Percentiles rank a stretch among this genome's conserved stretches.
Conservation (phyloP, 2,888 invertebrate genomes). For the Philereme transversata region DNA sequence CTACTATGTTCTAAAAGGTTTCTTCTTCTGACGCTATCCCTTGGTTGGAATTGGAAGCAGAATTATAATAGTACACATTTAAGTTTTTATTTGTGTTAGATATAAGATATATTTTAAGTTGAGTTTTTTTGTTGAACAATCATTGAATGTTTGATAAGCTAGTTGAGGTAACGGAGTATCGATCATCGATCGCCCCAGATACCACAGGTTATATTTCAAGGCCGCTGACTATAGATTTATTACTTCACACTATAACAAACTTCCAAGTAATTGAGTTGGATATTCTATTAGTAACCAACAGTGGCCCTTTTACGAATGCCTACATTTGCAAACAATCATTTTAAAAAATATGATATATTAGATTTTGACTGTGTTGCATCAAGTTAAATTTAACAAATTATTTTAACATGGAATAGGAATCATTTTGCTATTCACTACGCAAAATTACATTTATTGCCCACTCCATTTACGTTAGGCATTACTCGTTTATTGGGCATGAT, state of each 20-base stretch:
- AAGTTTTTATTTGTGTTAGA: too few relatives aligned
- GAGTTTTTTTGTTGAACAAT: not conserved
- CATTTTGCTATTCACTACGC: not conserved
- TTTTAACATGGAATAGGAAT: not conserved
- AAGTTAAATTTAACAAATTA: too few relatives aligned
- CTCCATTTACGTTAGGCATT: not conserved
- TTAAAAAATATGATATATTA: not conserved
- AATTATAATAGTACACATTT: too few relatives aligned
- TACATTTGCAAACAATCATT: not conserved
- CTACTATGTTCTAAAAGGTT: too few relatives aligned
- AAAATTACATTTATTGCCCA: not conserved
- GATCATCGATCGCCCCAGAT: conserved; percentile 32
- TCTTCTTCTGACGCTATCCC: too few relatives aligned
- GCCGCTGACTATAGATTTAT: conserved; percentile 29
- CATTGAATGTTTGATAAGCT: conserved; percentile 15
- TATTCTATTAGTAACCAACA: not conserved
- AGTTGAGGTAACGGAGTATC: conserved; percentile 28
- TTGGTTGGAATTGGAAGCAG: too few relatives aligned
- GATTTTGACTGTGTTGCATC: too few relatives aligned
- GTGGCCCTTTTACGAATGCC: not conserved
- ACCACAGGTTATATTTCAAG: conserved; percentile 25
- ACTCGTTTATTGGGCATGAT: not conserved
- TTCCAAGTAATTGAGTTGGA: too few relatives aligned
- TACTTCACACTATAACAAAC: conserved; percentile 1
- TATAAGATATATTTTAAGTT: too few relatives aligned